phyloP scores from a whole-genome alignment of 2,113 vertebrate species.

The Limnothrissa miodon region DNA sequence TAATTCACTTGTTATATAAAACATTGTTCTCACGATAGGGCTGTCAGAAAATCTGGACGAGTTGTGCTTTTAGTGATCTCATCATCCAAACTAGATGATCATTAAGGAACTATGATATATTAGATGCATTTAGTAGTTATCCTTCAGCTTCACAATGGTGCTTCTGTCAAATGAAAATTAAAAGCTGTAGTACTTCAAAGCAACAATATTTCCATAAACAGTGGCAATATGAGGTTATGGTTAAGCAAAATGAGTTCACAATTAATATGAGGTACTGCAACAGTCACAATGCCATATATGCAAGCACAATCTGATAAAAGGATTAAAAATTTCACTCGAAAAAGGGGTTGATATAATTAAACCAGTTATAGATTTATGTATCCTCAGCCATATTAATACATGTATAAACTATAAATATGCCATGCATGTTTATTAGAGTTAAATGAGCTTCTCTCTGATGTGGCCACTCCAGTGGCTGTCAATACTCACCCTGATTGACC shows the following conservation, averaged over 20 bases:
- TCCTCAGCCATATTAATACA: slow-evolving; percentile 27
- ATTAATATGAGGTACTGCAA: background rate
- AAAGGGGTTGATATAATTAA: background rate
- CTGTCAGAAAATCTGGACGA: slow-evolving; percentile 45
- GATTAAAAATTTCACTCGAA: background rate
- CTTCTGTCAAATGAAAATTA: background rate
- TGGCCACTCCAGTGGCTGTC: slow-evolving; percentile 43
- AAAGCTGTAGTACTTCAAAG: background rate
- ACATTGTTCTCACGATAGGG: slow-evolving; percentile 66
- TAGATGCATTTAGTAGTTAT: background rate
- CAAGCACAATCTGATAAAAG: background rate
- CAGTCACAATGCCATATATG: background rate
- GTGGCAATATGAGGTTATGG: background rate
- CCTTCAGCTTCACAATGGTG: background rate
- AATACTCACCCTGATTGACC: slow-evolving; percentile 41
- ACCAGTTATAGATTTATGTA: slow-evolving; percentile 10
- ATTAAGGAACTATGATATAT: slow-evolving; percentile 27
- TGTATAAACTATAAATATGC: slow-evolving; percentile 26
- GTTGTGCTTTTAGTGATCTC: slow-evolving; percentile 47
- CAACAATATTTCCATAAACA: background rate
- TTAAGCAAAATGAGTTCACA: background rate
- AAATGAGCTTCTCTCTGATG: slow-evolving; percentile 37
- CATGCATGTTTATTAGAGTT: slow-evolving; percentile 29
- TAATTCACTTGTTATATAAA: slow-evolving; percentile 60
- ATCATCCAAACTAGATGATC: background rate